Base-by-base conservation (phyloP, 1,140 invertebrate species). In the Drosophila funebris region DNA sequence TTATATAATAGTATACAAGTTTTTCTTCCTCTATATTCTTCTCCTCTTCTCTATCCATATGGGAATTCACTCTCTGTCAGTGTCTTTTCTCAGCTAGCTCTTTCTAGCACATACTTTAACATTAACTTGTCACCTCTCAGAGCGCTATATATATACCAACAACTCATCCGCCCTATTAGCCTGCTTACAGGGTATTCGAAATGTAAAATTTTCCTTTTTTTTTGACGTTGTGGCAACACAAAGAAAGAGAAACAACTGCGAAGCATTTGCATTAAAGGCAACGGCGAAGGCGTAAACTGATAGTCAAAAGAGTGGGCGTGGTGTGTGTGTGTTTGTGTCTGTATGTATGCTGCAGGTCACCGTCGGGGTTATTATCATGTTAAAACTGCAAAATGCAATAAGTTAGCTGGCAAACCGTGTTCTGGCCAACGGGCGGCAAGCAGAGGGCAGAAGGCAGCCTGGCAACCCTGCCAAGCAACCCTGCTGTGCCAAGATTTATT, bases 331-430 rank as follows among this genome's bases (percentile, higher is more conserved):
- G 50, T 16, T 14, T 11, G 20, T 24, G 29, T 48, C 31, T 5
- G 41, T 31, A 48, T 36, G 44, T 41, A 27, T 16, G 41, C 46
- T 71, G 61, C 72, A 37, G 78, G 78, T 82, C 68, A 73, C 41
- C 39, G 41, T 63, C 41, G 39, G 16, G 79, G 56, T 78, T 83
- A 82, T 82, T 78, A 82, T 78, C 74, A 71, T 78, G 78, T 81
- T 76, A 81, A 73, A 66, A 81, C 73, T 73, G 78, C 52, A 73
- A 54, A 76, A 33, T 73, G 78, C 78, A 79, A 81, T 76, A 80
- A 80, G 73, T 81, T 77, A 69, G 78, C 52, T 61, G 69, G 78
- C 62, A 43, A 73, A 61, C 63, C 78, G 78, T 66, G 66, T 62
- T 22, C 18, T 54, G 50, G 27, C 66, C 48, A 73, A 67, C 44